A percentile compares a stretch with the other conserved stretches of the same genome.
Evolutionary conservation across 2,113 vertebrate species (phyloP).

Genomic region (Erpornis zantholeuca): DNA sequence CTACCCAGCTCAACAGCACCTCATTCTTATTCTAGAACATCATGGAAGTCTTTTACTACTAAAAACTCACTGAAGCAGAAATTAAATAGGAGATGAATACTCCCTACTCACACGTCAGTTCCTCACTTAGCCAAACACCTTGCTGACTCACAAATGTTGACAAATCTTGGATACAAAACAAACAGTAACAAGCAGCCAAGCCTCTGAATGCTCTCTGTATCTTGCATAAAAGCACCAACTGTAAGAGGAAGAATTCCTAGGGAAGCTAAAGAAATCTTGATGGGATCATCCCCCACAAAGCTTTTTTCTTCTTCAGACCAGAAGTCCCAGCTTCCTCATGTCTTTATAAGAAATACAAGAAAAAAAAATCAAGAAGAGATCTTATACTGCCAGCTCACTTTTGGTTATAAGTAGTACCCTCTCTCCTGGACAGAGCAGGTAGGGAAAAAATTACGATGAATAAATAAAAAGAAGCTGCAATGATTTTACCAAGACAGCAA

Average conservation of each 20-base stretch:
- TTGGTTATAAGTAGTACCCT: neutral
- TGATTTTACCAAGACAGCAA: neutral
- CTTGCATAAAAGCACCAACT: neutral
- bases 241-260: neutral
- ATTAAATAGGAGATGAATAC: neutral
- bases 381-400: neutral
- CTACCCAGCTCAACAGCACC: neutral
- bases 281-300: neutral
- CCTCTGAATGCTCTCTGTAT: neutral
- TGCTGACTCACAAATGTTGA: neutral
- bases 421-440: neutral
- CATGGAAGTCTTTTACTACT: neutral
- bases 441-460: neutral
- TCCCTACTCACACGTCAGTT: neutral
- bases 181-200: neutral
- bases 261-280: neutral
- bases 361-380: neutral
- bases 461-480: neutral
- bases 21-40: neutral
- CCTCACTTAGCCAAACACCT: neutral
- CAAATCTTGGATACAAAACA: neutral
- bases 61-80: neutral
- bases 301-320: neutral
- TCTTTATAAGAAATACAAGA: neutral
- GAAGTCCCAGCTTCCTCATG: neutral